Base-by-base conservation (phyloP, 2,888 invertebrate species). In the Adelognathus sp. region DNA sequence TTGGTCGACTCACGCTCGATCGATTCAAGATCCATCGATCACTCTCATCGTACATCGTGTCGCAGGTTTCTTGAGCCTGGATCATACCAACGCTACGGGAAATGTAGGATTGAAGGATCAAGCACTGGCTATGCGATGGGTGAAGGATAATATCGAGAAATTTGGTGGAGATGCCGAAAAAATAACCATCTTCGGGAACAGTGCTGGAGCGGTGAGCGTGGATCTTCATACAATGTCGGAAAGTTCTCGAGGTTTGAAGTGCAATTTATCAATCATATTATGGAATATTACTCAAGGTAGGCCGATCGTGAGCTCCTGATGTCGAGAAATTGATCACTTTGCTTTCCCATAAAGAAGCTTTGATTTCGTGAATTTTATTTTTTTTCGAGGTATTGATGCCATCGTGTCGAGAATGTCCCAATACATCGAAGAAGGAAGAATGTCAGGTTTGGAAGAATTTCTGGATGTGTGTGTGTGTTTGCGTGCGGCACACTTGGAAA, bases 131-230 rank as follows among this genome's bases (percentile, higher is more conserved):
- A 87, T 93, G 0, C 93, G 92, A 84, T 94, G 94, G 93, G 88
- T 93, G 0, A 90, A 93, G 80, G 83, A 89, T 58, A 93, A 94
- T 83, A 93, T 93, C 24, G 76, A 76, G 1, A 87, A 90, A 9
- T 93, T 94, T 81, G 92, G 92, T 21, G 94, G 93, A 6, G 90
- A 93, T 83, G 91, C 92, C 4, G 86, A 91, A 1, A 92, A 92
- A 86, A 92, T 94, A 0, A 93, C 93, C 3, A 89, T 94, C 77
- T 92, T 93, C 84, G 93, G 94, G 9, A 86, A 93, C 2, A 93
- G 93, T 84, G 93, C 93, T 33, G 94, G 93, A 1, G 93, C 91
- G 0, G 92, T 52, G 16, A 44, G 76, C 4, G 84, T 85, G 1
- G 83, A 85, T 63, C 77, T 80, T 63, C 87, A 84, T 39, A 61